Base-by-base conservation (phyloP, 2,797 vertebrate species). In the Pogonophryne albipinna region DNA sequence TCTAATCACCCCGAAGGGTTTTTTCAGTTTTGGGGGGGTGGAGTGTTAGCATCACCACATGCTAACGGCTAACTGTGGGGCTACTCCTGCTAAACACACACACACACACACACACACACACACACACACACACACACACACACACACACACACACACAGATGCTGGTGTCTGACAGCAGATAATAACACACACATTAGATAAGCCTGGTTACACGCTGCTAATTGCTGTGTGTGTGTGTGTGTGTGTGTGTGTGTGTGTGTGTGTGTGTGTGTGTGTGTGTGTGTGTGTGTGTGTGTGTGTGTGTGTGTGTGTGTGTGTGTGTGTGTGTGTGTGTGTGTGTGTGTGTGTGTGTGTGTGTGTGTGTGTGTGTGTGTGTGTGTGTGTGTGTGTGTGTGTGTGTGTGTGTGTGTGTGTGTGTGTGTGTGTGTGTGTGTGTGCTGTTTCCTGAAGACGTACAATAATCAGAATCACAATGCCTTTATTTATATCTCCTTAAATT, bases 61-160 rank as follows among this genome's bases (percentile, higher is more conserved):
- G 82, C 86, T 90, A 80, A 76, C 4, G 17, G 83, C 55, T 86
- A 80, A 55, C 74, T 72, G n/a, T 10, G 63, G 76, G 61, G 71
- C 78, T 80, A 78, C 34, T 50, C 50, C 17, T 10, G 10, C 14
- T 38, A 14, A 15, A 15, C 41, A 61, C 64, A 67, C 47, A 67
- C 62, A 57, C 27, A 31, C 57, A 17, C 41, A 50, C n/a, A 14
- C 50, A 44, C 57, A 16, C 38, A 50, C 27, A n/a, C 63, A 45
- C 64, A 38, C 51, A 41, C 53, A 34, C 34, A 34, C 34, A 34
- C 34, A n/a, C n/a, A n/a, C n/a, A n/a, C n/a, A n/a, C n/a, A n/a
- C n/a, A n/a, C n/a, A n/a, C n/a, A n/a, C n/a, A n/a, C n/a, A n/a
- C n/a, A n/a, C n/a, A n/a, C n/a, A n/a, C n/a, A n/a, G n/a, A n/a